Evolutionary conservation across 1,140 invertebrate species (phyloP).

Genomic region (Cyphomyrmex costatus): DNA sequence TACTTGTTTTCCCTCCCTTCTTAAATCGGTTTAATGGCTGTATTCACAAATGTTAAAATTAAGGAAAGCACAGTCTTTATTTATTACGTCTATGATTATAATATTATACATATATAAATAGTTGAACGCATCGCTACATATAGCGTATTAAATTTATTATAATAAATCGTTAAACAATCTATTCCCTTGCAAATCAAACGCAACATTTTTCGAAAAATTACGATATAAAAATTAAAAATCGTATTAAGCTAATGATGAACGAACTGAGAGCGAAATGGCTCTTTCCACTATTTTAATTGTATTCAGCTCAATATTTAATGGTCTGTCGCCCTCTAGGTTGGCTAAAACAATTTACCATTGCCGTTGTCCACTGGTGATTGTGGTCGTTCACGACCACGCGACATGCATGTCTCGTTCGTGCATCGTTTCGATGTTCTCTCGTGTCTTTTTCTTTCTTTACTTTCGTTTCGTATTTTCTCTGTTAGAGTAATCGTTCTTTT

Average conservation of each 20-base stretch:
- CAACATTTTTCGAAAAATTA: neutral
- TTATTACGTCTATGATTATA: neutral
- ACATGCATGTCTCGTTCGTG: neutral
- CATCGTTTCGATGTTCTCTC: neutral
- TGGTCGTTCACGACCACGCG: neutral
- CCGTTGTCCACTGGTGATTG: neutral
- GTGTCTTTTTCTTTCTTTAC: neutral
- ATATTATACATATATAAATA: neutral
- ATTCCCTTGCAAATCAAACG: neutral
- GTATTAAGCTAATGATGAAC: neutral
- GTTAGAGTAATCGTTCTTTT: neutral
- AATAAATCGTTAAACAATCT: neutral
- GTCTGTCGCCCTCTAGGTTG: neutral
- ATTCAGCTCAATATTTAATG: conserved; percentile 5
- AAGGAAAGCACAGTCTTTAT: too few species aligned
- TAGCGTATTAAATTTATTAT: neutral
- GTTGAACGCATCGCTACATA: neutral
- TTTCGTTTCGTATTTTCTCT: neutral
- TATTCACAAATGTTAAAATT: too few species aligned
- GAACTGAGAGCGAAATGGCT: neutral
- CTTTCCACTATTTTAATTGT: conserved; percentile 25
- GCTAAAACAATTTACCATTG: conserved; percentile 3
- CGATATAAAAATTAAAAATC: neutral
- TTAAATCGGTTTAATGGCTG: too few species aligned
- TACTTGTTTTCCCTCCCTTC: too few species aligned